Conservation (phyloP, 2,888 invertebrate species). For the Apoderus coryli region DNA sequence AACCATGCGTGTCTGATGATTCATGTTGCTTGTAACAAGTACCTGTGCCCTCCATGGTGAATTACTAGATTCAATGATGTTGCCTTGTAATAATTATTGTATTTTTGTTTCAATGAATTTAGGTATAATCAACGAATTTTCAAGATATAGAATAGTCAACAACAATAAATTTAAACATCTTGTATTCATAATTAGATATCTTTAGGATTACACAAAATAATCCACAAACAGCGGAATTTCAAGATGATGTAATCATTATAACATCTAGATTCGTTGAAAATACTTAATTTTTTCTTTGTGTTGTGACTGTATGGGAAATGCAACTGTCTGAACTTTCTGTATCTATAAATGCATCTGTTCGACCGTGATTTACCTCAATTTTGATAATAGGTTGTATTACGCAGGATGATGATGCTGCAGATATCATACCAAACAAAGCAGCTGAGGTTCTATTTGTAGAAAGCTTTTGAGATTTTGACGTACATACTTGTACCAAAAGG, state of each 20-base stretch:
- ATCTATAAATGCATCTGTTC: constrained; percentile 5
- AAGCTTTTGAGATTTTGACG: constrained; percentile 2
- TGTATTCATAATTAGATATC: constrained; percentile 1
- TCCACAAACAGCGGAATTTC: constrained; percentile 4
- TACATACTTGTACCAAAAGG: constrained; percentile 5
- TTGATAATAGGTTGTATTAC: constrained; percentile 2
- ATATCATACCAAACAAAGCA: constrained; percentile 3
- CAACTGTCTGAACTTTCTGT: constrained; percentile 4
- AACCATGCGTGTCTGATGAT: constrained; percentile 5
- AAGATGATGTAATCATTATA: constrained; percentile 3
- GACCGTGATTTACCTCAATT: neutral
- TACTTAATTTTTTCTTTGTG: constrained; percentile 1
- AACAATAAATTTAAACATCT: too few relatives aligned
- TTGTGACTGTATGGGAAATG: constrained; percentile 1
- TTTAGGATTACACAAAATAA: neutral
- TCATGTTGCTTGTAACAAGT: constrained; percentile 1
- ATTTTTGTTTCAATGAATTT: constrained; percentile 4
- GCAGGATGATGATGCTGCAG: constrained; percentile 4
- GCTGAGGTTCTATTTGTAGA: constrained; percentile 3
- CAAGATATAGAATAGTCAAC: constrained; percentile 4
- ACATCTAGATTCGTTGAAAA: constrained; percentile 2
- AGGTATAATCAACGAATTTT: too few relatives aligned
- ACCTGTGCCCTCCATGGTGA: too few relatives aligned
- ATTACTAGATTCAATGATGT: neutral
- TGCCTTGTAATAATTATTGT: constrained; percentile 3